Evolutionary conservation across 2,113 vertebrate genomes (phyloP), one percentile per base, ranked within the genome.

Genomic region (Henicopernis longicauda): DNA sequence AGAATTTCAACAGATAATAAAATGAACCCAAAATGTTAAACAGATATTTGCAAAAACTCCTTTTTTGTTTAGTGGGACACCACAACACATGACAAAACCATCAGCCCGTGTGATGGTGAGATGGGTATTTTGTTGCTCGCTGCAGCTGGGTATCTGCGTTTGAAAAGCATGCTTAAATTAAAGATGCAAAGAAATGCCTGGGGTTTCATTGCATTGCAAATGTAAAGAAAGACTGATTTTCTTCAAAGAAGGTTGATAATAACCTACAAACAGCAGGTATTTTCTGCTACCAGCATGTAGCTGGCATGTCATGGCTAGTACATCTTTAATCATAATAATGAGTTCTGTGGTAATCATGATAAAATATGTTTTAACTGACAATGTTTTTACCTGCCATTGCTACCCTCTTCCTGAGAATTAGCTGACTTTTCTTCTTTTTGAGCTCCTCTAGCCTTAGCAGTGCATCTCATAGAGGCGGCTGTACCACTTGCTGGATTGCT

Each of bases 281-380:
- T 97, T 97, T 97, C 95, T 96, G 83, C 95, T 97, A 94, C 92
- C 96, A 97, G 96, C 91, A 90, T 96, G 96, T 90, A 97, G 95
- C 92, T 96, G 92, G 95, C 95, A 96, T 97, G 93, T 97, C 95
- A 90, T 74, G 83, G 90, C 93, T 95, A 97, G 95, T 94, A 97
- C 86, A 90, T 97, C 93, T 97, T 97, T 97, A 97, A 97, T 97
- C 93, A 97, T 95, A 96, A 96, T 96, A 97, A 97, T 94, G 96
- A 95, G 87, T 96, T 97, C 86, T 92, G 77, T 74, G 77, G 95
- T 96, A 98, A 96, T 95, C 92, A 81, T 80, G 91, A 93, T 95
- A 97, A 98, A 98, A 96, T 97, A 97, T 92, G 92, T 95, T 94
- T 89, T 89, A 93, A 94, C 96, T 91, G 93, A 91, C 93, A 90